Percentiles rank a stretch among this genome's conserved stretches.
Evolutionary conservation across 2,113 vertebrate species (phyloP).

Genomic region (Noturus placidus): DNA sequence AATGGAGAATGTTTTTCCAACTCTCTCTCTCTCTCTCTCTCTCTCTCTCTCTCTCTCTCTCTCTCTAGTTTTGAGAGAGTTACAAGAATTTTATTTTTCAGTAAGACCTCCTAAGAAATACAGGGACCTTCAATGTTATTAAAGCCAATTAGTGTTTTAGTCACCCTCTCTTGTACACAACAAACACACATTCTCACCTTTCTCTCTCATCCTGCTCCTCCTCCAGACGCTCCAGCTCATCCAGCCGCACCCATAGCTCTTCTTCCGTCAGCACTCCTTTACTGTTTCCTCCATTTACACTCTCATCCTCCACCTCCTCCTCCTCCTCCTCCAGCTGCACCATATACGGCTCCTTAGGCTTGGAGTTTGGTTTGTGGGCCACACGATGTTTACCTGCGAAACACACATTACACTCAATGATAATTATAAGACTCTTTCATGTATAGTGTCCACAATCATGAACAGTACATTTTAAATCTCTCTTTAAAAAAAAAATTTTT

Average conservation of each 20-base stretch:
- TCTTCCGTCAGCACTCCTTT: conserved; percentile 74
- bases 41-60: too few species aligned
- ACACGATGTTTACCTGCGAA: conserved; percentile 79
- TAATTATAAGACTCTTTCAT: background rate
- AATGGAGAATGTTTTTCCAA: background rate
- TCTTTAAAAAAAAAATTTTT: too few species aligned
- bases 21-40: too few species aligned
- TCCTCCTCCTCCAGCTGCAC: conserved; percentile 66
- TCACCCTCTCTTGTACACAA: background rate
- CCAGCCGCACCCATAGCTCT: conserved; percentile 87
- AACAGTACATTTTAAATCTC: background rate
- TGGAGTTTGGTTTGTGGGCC: conserved; percentile 89
- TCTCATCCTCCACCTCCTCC: conserved; percentile 61
- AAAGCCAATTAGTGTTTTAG: background rate
- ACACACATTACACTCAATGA: conserved; percentile 34
- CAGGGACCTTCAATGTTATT: background rate
- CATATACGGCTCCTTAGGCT: conserved; percentile 79
- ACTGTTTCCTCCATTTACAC: conserved; percentile 42
- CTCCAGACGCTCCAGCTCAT: conserved; percentile 88
- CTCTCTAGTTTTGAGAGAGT: too few species aligned
- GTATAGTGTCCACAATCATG: background rate
- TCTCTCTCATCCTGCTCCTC: conserved; percentile 81
- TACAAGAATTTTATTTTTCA: background rate
- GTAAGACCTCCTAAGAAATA: background rate
- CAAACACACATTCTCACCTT: conserved; percentile 66